phyloP scores from a whole-genome alignment of 2,888 invertebrate genomes.

The Ariolimax columbianus region DNA sequence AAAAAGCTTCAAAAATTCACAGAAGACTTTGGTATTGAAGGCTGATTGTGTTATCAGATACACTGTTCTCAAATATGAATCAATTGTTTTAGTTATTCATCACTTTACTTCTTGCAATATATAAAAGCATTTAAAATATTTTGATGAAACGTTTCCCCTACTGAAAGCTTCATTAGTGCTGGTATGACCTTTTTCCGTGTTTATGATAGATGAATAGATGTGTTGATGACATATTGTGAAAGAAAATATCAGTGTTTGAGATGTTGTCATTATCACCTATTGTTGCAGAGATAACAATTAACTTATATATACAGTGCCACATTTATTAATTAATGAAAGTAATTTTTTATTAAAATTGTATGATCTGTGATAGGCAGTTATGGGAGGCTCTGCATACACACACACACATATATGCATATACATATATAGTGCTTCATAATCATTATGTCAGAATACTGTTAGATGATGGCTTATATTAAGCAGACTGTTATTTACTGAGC shows the following conservation, averaged over 20 bases:
- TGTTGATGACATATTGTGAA: not conserved
- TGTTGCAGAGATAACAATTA: not conserved
- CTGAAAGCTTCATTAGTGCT: not conserved
- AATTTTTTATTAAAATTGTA: too few relatives aligned
- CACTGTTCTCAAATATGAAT: not conserved
- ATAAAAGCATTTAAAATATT: not conserved
- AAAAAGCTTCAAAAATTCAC: constrained; percentile 94
- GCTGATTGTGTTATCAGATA: constrained; percentile 76
- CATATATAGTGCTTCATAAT: too few relatives aligned
- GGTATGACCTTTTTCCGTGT: not conserved
- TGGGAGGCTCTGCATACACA: too few relatives aligned
- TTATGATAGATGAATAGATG: too few relatives aligned
- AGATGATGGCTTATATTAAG: too few relatives aligned
- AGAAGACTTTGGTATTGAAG: constrained; percentile 99
- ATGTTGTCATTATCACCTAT: not conserved
- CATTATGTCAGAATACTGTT: too few relatives aligned
- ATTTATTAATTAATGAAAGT: too few relatives aligned
- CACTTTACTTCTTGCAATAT: not conserved
- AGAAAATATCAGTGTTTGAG: not conserved
- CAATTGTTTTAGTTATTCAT: not conserved
- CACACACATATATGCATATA: too few relatives aligned
- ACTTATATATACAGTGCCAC: too few relatives aligned
- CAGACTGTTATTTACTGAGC: too few relatives aligned
- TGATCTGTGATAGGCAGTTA: too few relatives aligned
- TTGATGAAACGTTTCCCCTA: not conserved